Percentiles rank a stretch among this genome's conserved stretches.
Evolutionary conservation across 2,888 invertebrate species (phyloP).

Genomic region (Lobophora halterata): DNA sequence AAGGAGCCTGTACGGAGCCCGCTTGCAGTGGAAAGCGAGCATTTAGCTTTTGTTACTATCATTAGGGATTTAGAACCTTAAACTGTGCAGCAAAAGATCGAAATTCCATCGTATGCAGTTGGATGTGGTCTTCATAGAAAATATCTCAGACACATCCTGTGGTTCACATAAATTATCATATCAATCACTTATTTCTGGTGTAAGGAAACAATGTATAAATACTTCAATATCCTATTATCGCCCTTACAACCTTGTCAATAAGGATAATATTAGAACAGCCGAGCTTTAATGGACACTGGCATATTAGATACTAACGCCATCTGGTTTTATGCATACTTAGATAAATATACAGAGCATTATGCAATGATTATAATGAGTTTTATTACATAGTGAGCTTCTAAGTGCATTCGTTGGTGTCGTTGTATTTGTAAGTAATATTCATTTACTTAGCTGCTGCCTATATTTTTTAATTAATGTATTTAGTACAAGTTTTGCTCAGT

Average conservation of each 20-base stretch:
- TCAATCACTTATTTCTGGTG: slow-evolving; percentile 46
- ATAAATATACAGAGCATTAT: slow-evolving; percentile 7
- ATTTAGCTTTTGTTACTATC: no score
- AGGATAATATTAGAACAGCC: slow-evolving; percentile 3
- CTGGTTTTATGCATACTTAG: slow-evolving; percentile 7
- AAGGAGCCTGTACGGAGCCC: no score
- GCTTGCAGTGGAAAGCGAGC: no score
- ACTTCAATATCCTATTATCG: slow-evolving; percentile 6
- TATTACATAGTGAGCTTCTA: no score
- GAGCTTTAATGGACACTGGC: no score
- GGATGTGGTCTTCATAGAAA: neutral
- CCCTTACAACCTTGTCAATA: slow-evolving; percentile 6
- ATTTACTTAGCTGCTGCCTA: no score
- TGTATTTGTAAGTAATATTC: no score
- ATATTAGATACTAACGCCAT: neutral
- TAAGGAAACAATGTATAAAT: slow-evolving; percentile 13
- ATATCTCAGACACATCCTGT: slow-evolving; percentile 39
- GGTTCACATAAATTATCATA: slow-evolving; percentile 59
- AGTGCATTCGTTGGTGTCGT: no score
- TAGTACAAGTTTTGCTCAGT: no score
- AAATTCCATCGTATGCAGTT: neutral
- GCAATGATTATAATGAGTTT: slow-evolving; percentile 9
- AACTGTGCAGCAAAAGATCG: slow-evolving; percentile 14
- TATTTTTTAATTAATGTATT: no score
- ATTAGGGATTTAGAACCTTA: neutral